Percentiles rank a stretch among this genome's conserved stretches.
These are phyloP conservation scores for Malacoctenus gilli DNA, from an alignment of 2,797 vertebrate genomes.

Conservation along the genomic window DNA sequence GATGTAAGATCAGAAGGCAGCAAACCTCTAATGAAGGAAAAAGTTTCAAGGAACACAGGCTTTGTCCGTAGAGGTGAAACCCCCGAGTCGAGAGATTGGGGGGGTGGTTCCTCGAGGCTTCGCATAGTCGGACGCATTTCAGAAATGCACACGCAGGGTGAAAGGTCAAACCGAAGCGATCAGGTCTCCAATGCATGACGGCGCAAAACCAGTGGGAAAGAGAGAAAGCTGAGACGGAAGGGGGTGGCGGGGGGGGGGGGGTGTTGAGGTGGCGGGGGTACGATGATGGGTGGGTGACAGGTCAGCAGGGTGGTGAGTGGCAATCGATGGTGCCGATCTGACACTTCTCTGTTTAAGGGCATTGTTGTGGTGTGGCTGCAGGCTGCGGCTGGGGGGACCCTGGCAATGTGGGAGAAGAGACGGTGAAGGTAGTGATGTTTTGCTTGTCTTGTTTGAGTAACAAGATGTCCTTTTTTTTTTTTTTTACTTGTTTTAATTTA, in stretches of 20 bases:
- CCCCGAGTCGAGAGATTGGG: no score
- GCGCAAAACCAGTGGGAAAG: background rate
- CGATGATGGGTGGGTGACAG: conserved; percentile 26
- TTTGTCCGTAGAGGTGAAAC: no score
- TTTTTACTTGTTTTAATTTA: conserved; percentile 44
- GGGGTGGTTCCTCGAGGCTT: no score
- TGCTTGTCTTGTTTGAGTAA: conserved; percentile 81
- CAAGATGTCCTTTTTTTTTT: conserved; percentile 62
- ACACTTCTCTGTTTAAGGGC: conserved; percentile 82
- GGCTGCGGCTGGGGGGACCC: conserved; percentile 74
- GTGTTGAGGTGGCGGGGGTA: background rate
- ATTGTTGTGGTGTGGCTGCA: conserved; percentile 80
- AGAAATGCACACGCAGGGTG: no score
- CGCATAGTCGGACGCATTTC: no score
- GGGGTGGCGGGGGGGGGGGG: background rate
- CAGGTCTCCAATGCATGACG: conserved; percentile 3
- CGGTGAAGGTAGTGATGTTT: conserved; percentile 79
- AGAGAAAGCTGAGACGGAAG: background rate
- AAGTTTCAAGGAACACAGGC: no score
- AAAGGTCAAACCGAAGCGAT: background rate
- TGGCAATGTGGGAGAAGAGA: conserved; percentile 76
- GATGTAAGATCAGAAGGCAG: no score
- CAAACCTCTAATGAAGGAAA: no score
- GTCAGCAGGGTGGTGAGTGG: conserved; percentile 57
- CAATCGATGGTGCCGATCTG: conserved; percentile 75